phyloP scores from a whole-genome alignment of 1,140 invertebrate genomes.

The Liolophura sinensis region DNA sequence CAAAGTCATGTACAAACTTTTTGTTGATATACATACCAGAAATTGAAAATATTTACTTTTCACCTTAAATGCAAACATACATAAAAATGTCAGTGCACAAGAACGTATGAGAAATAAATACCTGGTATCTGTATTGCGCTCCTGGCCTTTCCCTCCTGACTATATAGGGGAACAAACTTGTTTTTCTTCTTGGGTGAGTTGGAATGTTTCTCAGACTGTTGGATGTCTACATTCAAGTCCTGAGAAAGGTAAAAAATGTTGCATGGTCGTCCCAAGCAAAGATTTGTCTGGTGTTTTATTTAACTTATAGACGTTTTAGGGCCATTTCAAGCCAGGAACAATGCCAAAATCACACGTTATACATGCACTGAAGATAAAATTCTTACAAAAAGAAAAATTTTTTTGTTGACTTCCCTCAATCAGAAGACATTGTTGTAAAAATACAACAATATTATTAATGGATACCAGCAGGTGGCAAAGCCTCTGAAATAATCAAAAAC shows the following conservation, averaged over 20 bases:
- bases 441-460: too few relatives aligned
- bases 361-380: neutral
- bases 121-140: constrained; percentile 51
- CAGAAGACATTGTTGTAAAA: too few relatives aligned
- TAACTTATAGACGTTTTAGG: neutral
- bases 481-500: too few relatives aligned
- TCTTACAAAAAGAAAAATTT: too few relatives aligned
- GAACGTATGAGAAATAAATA: constrained; percentile 67
- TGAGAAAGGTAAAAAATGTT: neutral
- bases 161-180: constrained; percentile 77
- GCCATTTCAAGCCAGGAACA: neutral
- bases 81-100: constrained; percentile 5
- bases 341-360: neutral
- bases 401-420: too few relatives aligned
- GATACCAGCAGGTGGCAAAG: too few relatives aligned
- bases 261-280: constrained; percentile 9
- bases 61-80: neutral
- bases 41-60: neutral
- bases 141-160: constrained; percentile 72
- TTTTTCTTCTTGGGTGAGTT: constrained; percentile 68
- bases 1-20: neutral
- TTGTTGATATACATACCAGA: neutral
- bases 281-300: constrained; percentile 2
- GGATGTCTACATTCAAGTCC: constrained; percentile 9
- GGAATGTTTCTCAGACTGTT: neutral